Evolutionary conservation across 2,888 invertebrate species (phyloP).

Genomic region (Octodonta nipae): DNA sequence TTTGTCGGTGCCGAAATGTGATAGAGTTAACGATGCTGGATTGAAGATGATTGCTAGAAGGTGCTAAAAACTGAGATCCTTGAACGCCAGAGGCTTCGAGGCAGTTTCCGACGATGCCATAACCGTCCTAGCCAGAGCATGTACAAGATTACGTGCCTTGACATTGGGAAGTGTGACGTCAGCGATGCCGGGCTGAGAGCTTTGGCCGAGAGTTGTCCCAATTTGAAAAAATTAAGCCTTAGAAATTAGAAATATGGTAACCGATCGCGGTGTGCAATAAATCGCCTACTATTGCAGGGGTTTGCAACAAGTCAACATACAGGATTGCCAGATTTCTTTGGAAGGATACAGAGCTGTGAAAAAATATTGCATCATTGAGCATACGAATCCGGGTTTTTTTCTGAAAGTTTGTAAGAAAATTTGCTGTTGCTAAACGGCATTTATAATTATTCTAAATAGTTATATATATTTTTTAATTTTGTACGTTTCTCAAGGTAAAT

Average conservation of each 20-base stretch:
- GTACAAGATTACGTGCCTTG: conserved; percentile 76
- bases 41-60: conserved; percentile 73
- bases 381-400: conserved; percentile 88
- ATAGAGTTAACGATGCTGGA: conserved; percentile 81
- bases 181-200: conserved; percentile 79
- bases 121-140: conserved; percentile 71
- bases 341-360: conserved; percentile 84
- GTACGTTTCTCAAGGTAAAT: no score
- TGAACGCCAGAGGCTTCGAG: conserved; percentile 85
- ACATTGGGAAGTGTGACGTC: conserved; percentile 86
- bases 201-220: conserved; percentile 78
- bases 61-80: conserved; percentile 77
- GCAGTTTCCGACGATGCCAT: conserved; percentile 88
- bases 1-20: conserved; percentile 87
- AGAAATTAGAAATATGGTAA: conserved; percentile 83
- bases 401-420: no score
- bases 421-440: background rate
- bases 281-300: conserved; percentile 83
- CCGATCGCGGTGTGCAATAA: conserved; percentile 76
- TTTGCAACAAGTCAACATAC: conserved; percentile 81
- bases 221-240: conserved; percentile 76
- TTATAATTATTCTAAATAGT: background rate
- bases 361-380: conserved; percentile 87
- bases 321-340: conserved; percentile 80
- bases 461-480: conserved; percentile 1